phyloP scores from a whole-genome alignment of 2,888 invertebrate species.

The Ichneumon xanthorius region DNA sequence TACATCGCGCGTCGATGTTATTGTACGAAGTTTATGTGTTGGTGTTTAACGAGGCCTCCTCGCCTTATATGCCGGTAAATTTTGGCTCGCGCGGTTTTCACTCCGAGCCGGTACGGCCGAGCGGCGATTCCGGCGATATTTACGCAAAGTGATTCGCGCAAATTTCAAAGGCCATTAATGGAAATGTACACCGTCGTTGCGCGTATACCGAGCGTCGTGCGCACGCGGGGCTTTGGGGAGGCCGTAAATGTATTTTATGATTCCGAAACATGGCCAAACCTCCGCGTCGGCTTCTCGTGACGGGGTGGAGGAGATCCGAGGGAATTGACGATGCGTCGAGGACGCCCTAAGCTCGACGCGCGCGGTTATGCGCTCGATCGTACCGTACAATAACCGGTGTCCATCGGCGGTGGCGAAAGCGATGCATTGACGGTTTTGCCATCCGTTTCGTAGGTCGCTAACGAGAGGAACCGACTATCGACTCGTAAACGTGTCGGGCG shows the following conservation, averaged over 20 bases:
- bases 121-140: constrained; percentile 19
- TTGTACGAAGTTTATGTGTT: background rate
- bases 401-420: constrained; percentile 26
- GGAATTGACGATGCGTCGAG: constrained; percentile 52
- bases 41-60: constrained; percentile 18
- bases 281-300: constrained; percentile 19
- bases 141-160: constrained; percentile 50
- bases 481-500: background rate
- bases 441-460: background rate
- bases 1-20: background rate
- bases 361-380: constrained; percentile 19
- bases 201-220: constrained; percentile 23
- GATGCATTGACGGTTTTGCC: constrained; percentile 24
- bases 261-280: constrained; percentile 41
- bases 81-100: constrained; percentile 22
- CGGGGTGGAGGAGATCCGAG: constrained; percentile 13
- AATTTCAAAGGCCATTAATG: constrained; percentile 47
- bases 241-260: constrained; percentile 56
- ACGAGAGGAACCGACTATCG: constrained; percentile 18
- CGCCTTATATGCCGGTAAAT: constrained; percentile 32
- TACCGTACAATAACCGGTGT: constrained; percentile 30
- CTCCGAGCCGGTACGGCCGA: background rate
- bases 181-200: constrained; percentile 26
- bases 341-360: background rate
- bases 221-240: constrained; percentile 44